These are phyloP conservation scores for Euplagia quadripunctaria DNA, from an alignment of 2,888 invertebrate genomes.

Conservation along the genomic window DNA sequence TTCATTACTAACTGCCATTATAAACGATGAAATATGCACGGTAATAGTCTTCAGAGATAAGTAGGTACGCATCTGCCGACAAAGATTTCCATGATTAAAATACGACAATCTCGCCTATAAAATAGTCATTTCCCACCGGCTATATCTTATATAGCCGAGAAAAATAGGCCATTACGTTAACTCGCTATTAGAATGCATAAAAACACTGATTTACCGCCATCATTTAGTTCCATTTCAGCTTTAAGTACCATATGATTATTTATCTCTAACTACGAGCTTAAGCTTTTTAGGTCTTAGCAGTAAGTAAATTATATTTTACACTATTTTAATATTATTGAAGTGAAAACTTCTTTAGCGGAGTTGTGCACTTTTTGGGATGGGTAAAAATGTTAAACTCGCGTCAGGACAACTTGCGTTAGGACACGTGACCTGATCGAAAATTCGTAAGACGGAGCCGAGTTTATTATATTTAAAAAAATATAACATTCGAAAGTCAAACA, in stretches of 20 bases:
- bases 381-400: too few species aligned
- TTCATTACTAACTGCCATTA: not conserved
- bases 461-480: too few species aligned
- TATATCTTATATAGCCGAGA: conserved; percentile 31
- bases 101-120: conserved; percentile 19
- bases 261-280: not conserved
- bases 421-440: too few species aligned
- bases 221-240: not conserved
- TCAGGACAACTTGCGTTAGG: too few species aligned
- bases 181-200: conserved; percentile 28
- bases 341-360: too few species aligned
- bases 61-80: conserved; percentile 24
- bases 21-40: not conserved
- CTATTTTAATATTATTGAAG: too few species aligned
- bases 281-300: not conserved
- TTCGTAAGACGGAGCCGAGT: too few species aligned
- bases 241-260: not conserved
- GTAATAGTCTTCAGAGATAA: not conserved
- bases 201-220: conserved; percentile 18
- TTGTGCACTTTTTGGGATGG: too few species aligned
- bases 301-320: not conserved
- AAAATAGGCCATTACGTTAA: conserved; percentile 39
- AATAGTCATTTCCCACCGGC: conserved; percentile 24
- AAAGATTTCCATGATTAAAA: conserved; percentile 35
- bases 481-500: too few species aligned